Conservation (phyloP, 2,797 vertebrate species). For the Siniperca scherzeri region DNA sequence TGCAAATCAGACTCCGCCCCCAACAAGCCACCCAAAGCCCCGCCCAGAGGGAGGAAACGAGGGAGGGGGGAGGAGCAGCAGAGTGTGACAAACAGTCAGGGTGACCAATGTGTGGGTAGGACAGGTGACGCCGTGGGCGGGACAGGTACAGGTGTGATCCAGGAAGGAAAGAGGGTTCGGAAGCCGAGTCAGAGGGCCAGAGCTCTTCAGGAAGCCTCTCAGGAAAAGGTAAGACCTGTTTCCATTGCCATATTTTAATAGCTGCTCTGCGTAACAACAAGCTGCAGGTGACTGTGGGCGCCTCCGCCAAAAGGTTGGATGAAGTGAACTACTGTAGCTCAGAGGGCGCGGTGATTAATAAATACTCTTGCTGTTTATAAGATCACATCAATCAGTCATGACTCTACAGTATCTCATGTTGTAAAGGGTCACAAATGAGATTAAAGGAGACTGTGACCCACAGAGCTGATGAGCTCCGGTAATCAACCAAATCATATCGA, state of each 20-base stretch:
- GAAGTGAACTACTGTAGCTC: no score
- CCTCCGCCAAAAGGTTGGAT: no score
- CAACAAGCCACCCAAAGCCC: neutral
- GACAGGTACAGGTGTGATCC: neutral
- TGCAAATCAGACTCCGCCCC: neutral
- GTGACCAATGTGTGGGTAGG: neutral
- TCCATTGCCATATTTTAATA: neutral
- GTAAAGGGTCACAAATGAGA: no score
- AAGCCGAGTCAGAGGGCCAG: slow-evolving; percentile 65
- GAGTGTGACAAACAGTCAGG: neutral
- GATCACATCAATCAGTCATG: no score
- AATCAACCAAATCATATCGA: no score
- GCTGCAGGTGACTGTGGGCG: no score
- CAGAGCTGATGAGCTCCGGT: no score
- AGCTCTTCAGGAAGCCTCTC: slow-evolving; percentile 36
- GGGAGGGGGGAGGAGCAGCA: neutral
- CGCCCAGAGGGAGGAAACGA: slow-evolving; percentile 25
- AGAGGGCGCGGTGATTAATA: no score
- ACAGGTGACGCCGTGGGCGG: neutral
- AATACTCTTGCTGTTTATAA: no score
- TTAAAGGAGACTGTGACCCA: no score
- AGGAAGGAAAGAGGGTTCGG: slow-evolving; percentile 44
- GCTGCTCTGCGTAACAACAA: no score
- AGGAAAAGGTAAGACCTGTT: slow-evolving; percentile 43
- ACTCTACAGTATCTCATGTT: no score